A percentile compares a stretch with the other conserved stretches of the same genome.
phyloP scores from a whole-genome alignment of 2,797 vertebrate species.

The Xenentodon cancila region DNA sequence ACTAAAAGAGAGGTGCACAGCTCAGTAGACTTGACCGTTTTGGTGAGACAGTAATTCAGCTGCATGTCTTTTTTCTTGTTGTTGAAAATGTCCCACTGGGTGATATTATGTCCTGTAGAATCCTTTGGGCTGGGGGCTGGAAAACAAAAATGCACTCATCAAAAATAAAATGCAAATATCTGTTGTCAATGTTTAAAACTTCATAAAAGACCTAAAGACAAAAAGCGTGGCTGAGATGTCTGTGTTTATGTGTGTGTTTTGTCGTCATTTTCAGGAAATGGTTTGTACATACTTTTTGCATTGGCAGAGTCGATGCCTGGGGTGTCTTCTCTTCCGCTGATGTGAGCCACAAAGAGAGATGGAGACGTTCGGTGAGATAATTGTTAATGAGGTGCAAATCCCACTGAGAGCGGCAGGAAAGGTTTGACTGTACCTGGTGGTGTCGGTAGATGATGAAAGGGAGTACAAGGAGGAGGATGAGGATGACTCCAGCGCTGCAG shows the following conservation, averaged over 20 bases:
- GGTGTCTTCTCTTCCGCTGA: conserved; percentile 53
- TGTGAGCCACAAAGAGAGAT: conserved; percentile 38
- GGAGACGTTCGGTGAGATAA: conserved; percentile 20
- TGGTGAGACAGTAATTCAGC: conserved; percentile 4
- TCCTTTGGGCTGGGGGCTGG: conserved; percentile 78
- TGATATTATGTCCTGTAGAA: conserved; percentile 68
- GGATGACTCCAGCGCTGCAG: conserved; percentile 48
- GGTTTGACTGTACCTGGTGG: conserved; percentile 64
- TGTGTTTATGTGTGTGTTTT: conserved; percentile 9
- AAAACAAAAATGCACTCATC: conserved; percentile 39
- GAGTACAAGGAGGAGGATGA: conserved; percentile 70
- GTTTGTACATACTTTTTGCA: conserved; percentile 70
- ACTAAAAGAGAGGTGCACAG: conserved; percentile 7
- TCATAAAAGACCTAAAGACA: too few relatives aligned
- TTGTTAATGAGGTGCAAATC: neutral
- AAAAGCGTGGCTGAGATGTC: neutral
- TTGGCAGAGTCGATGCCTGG: conserved; percentile 69
- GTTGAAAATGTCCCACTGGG: conserved; percentile 18
- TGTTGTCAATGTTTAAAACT: too few relatives aligned
- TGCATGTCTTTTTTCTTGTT: conserved; percentile 15
- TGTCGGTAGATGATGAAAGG: conserved; percentile 49
- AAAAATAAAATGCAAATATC: too few relatives aligned
- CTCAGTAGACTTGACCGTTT: conserved; percentile 8
- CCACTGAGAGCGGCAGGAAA: conserved; percentile 10
- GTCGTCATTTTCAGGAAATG: conserved; percentile 46